Conservation (phyloP, 2,888 invertebrate genomes). For the Ormia ochracea region DNA sequence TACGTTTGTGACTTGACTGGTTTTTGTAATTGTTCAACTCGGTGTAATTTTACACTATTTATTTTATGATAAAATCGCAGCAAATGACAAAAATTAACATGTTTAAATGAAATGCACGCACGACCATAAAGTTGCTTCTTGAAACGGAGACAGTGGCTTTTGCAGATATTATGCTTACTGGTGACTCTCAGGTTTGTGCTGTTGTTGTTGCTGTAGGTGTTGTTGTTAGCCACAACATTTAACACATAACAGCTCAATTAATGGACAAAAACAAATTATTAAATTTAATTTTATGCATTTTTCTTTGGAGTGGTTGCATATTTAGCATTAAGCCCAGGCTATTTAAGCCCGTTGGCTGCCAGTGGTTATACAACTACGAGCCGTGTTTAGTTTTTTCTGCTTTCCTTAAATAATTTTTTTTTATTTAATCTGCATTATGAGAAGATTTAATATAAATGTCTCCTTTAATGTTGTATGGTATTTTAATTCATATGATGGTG, state of each 20-base stretch:
- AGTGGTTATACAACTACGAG: slow-evolving; percentile 27
- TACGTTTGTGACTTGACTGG: background rate
- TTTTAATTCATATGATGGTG: slow-evolving; percentile 26
- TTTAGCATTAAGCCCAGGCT: slow-evolving; percentile 19
- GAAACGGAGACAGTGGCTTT: slow-evolving; percentile 1
- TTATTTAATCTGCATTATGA: slow-evolving; percentile 51
- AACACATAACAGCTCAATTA: slow-evolving; percentile 57
- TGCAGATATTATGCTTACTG: background rate
- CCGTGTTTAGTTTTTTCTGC: background rate
- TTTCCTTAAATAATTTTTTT: background rate
- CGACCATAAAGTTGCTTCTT: slow-evolving; percentile 23
- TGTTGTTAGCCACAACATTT: slow-evolving; percentile 45
- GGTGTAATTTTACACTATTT: slow-evolving; percentile 37
- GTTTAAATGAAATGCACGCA: slow-evolving; percentile 19
- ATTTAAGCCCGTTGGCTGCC: slow-evolving; percentile 41
- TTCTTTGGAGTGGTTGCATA: slow-evolving; percentile 25
- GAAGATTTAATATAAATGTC: slow-evolving; percentile 57
- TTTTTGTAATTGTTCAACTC: slow-evolving; percentile 21
- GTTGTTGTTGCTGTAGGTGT: background rate
- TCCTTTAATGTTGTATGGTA: slow-evolving; percentile 41
- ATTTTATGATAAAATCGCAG: slow-evolving; percentile 47
- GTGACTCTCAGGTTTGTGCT: background rate
- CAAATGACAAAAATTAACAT: slow-evolving; percentile 53
- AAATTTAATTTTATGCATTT: slow-evolving; percentile 58
- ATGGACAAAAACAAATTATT: slow-evolving; percentile 61